phyloP scores from a whole-genome alignment of 1,140 invertebrate species.

The Eriocheir sinensis region DNA sequence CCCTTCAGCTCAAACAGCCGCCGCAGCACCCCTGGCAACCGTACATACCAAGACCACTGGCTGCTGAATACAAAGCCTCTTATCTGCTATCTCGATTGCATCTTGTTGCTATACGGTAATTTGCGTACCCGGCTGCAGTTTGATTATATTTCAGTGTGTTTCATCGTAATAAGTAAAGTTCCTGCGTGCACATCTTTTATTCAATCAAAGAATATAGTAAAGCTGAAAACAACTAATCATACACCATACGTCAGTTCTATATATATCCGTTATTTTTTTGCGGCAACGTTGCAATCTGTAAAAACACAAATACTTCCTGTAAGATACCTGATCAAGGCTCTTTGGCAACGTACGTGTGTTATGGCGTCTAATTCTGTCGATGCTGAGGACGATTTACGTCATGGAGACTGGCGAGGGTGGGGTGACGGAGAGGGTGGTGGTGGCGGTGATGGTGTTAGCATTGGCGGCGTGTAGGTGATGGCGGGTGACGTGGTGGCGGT shows the following conservation, averaged over 20 bases:
- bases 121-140: not conserved
- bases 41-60: not conserved
- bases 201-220: too few relatives aligned
- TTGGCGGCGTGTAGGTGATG: too few relatives aligned
- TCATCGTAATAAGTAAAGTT: too few relatives aligned
- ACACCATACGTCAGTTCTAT: too few relatives aligned
- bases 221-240: too few relatives aligned
- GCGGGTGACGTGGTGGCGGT: too few relatives aligned
- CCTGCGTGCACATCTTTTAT: too few relatives aligned
- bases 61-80: not conserved
- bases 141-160: too few relatives aligned
- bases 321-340: not conserved
- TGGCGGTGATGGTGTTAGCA: too few relatives aligned
- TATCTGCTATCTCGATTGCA: not conserved
- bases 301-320: not conserved
- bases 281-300: too few relatives aligned
- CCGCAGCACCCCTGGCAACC: not conserved
- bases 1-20: not conserved
- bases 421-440: not conserved
- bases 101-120: not conserved
- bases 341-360: not conserved
- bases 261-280: not conserved
- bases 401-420: not conserved
- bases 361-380: not conserved
- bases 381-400: not conserved